Conservation (phyloP, 2,888 invertebrate genomes). For the Dynastes maya region DNA sequence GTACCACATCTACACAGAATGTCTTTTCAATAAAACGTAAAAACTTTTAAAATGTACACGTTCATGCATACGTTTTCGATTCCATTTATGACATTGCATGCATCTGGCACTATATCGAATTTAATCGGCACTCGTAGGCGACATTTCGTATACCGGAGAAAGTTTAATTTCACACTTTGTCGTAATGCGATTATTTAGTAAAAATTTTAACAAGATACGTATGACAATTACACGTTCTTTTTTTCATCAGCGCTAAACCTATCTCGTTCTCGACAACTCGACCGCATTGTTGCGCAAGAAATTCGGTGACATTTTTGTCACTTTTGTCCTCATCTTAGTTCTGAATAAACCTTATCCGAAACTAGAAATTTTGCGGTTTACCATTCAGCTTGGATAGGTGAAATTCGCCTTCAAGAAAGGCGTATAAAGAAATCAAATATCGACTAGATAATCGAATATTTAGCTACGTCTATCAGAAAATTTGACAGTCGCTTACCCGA, state of each 20-base stretch:
- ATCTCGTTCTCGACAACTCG: no score
- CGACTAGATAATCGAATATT: background rate
- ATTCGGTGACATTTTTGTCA: background rate
- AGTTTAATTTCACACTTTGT: slow-evolving; percentile 23
- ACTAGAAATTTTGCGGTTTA: slow-evolving; percentile 25
- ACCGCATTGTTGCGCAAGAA: slow-evolving; percentile 11
- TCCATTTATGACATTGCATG: no score
- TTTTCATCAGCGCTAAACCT: no score
- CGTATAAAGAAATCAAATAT: slow-evolving; percentile 22
- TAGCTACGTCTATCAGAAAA: slow-evolving; percentile 26
- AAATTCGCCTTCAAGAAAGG: slow-evolving; percentile 11
- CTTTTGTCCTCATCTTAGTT: background rate
- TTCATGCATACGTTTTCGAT: no score
- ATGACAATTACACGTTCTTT: slow-evolving; percentile 5
- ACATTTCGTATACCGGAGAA: slow-evolving; percentile 5
- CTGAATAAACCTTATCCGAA: background rate
- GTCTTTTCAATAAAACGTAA: no score
- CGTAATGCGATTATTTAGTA: slow-evolving; percentile 5
- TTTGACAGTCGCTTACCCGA: slow-evolving; percentile 4
- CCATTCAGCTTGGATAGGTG: slow-evolving; percentile 12
- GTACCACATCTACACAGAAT: no score
- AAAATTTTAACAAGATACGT: slow-evolving; percentile 25
- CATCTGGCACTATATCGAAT: no score
- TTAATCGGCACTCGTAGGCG: background rate
- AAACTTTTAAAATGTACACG: no score